These are phyloP conservation scores for Cryptocephalus moraei DNA, from an alignment of 2,888 invertebrate species.

Conservation along the genomic window DNA sequence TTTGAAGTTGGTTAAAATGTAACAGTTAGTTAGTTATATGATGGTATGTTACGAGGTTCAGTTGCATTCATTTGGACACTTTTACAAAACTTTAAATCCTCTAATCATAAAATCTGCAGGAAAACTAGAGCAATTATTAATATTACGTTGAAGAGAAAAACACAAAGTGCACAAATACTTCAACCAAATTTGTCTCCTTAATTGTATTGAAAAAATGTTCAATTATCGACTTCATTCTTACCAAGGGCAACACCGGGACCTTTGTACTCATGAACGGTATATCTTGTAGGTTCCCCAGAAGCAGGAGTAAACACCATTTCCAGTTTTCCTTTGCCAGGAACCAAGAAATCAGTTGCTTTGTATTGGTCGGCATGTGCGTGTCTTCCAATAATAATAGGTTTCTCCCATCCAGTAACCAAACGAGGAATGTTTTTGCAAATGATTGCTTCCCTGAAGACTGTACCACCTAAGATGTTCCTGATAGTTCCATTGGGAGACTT, in stretches of 20 bases:
- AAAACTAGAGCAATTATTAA: too few species aligned
- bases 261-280: conserved; percentile 75
- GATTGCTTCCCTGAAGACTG: conserved; percentile 73
- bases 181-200: too few species aligned
- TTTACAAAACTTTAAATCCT: too few species aligned
- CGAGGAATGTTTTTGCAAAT: conserved; percentile 91
- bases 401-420: conserved; percentile 87
- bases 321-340: conserved; percentile 82
- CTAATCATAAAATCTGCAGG: too few species aligned
- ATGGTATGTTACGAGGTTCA: too few species aligned
- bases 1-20: too few species aligned
- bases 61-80: too few species aligned
- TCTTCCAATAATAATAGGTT: conserved; percentile 96
- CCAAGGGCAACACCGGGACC: conserved; percentile 84
- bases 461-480: conserved; percentile 77
- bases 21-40: too few species aligned
- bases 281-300: conserved; percentile 51
- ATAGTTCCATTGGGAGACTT: conserved; percentile 85
- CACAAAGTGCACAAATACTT: too few species aligned
- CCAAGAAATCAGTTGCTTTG: conserved; percentile 93
- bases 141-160: too few species aligned
- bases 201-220: too few species aligned
- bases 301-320: conserved; percentile 72
- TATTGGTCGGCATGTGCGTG: conserved; percentile 98
- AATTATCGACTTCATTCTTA: conserved; percentile 8